Evolutionary conservation across 2,888 invertebrate species (phyloP).

Genomic region (Stenodema calcarata): DNA sequence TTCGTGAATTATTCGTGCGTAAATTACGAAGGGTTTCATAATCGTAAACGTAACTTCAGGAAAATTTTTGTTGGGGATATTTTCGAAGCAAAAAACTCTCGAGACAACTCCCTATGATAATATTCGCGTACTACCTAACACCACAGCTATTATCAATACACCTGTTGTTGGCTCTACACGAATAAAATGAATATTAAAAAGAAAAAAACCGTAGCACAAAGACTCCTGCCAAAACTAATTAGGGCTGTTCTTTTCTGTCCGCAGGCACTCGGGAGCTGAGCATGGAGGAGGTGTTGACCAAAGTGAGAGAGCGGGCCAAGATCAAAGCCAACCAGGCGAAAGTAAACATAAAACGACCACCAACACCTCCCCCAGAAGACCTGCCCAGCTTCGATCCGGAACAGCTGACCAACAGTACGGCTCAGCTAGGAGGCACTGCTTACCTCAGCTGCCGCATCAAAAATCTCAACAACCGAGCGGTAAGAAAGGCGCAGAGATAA

Average conservation of each 20-base stretch:
- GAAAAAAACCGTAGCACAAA: too few relatives aligned
- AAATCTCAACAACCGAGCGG: constrained; percentile 72
- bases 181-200: too few relatives aligned
- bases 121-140: too few relatives aligned
- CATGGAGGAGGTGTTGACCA: constrained; percentile 49
- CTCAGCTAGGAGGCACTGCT: constrained; percentile 77
- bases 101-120: too few relatives aligned
- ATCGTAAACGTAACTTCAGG: too few relatives aligned
- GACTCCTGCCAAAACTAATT: background rate
- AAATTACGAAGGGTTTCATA: too few relatives aligned
- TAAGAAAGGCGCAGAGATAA: constrained; percentile 60
- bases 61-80: too few relatives aligned
- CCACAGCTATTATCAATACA: too few relatives aligned
- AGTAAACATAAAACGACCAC: constrained; percentile 9
- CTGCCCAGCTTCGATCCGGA: constrained; percentile 68
- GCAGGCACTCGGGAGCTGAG: constrained; percentile 41
- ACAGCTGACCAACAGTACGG: constrained; percentile 76
- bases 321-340: constrained; percentile 31
- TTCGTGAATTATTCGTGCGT: too few relatives aligned
- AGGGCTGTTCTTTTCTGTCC: background rate
- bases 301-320: constrained; percentile 42
- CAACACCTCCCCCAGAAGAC: constrained; percentile 52
- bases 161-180: too few relatives aligned
- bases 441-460: constrained; percentile 81
- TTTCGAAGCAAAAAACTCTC: too few relatives aligned